Percentiles rank a stretch among this genome's conserved stretches.
These are phyloP conservation scores for Grallaria varia DNA, from an alignment of 2,113 vertebrate genomes.

Conservation along the genomic window DNA sequence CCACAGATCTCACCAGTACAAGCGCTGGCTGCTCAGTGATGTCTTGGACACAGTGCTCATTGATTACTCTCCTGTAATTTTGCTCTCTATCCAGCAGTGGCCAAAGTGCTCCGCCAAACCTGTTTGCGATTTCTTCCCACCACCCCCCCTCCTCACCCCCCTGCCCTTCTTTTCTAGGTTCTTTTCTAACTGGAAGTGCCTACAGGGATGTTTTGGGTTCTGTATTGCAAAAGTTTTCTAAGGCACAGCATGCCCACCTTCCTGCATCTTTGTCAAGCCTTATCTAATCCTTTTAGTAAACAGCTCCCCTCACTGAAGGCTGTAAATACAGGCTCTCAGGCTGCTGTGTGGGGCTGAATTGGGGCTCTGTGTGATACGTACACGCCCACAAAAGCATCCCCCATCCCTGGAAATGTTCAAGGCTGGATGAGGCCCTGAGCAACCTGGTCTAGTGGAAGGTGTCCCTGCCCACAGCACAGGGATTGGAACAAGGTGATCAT, in stretches of 20 bases:
- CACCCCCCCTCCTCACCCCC: too few relatives aligned
- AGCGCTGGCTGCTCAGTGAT: not conserved
- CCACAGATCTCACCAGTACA: not conserved
- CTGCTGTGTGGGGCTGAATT: not conserved
- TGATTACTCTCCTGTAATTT: not conserved
- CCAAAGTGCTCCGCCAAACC: not conserved
- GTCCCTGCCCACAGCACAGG: not conserved
- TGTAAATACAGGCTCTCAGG: not conserved
- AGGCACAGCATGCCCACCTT: slow-evolving; percentile 7
- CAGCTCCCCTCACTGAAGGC: not conserved
- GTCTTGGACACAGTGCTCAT: fast-evolving
- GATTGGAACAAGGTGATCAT: not conserved
- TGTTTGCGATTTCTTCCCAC: not conserved
- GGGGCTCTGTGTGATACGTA: not conserved
- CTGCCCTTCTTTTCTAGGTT: not conserved
- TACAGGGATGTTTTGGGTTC: not conserved
- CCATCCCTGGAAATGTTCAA: not conserved
- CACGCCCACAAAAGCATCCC: not conserved
- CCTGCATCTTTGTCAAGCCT: slow-evolving; percentile 2
- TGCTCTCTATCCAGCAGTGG: not conserved
- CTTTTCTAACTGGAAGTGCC: not conserved
- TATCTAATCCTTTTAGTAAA: slow-evolving; percentile 35
- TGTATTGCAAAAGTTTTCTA: not conserved
- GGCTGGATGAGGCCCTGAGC: not conserved
- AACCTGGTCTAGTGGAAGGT: not conserved